Conservation (phyloP, 2,113 vertebrate genomes). For the Phyllopteryx taeniolatus region DNA sequence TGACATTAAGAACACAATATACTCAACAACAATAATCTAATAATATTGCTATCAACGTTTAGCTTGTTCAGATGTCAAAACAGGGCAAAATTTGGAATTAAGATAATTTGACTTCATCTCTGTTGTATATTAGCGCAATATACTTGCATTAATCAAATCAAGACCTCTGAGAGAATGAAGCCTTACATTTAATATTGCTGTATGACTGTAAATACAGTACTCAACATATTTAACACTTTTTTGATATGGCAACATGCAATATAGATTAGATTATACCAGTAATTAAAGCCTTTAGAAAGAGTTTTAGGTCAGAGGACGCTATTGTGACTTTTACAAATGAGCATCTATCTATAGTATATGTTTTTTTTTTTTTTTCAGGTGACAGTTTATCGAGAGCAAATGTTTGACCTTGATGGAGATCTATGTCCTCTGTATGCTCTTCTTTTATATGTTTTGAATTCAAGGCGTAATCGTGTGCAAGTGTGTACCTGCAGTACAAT, state of each 20-base stretch:
- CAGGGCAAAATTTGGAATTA: background rate
- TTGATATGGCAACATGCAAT: background rate
- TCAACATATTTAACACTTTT: background rate
- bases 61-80: background rate
- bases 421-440: too few species aligned
- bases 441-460: background rate
- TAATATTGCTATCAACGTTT: background rate
- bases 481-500: slow-evolving; percentile 89
- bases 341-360: background rate
- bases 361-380: too few species aligned
- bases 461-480: slow-evolving; percentile 20
- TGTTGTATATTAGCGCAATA: background rate
- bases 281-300: background rate
- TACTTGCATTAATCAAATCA: background rate
- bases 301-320: background rate
- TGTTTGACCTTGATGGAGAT: too few species aligned
- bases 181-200: background rate
- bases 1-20: background rate
- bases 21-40: background rate
- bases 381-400: too few species aligned
- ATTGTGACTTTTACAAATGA: background rate
- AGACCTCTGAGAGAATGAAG: background rate
- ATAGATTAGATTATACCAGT: background rate
- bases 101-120: background rate
- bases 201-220: background rate